Base-by-base conservation (phyloP, 2,797 vertebrate species). In the Alca torda region DNA sequence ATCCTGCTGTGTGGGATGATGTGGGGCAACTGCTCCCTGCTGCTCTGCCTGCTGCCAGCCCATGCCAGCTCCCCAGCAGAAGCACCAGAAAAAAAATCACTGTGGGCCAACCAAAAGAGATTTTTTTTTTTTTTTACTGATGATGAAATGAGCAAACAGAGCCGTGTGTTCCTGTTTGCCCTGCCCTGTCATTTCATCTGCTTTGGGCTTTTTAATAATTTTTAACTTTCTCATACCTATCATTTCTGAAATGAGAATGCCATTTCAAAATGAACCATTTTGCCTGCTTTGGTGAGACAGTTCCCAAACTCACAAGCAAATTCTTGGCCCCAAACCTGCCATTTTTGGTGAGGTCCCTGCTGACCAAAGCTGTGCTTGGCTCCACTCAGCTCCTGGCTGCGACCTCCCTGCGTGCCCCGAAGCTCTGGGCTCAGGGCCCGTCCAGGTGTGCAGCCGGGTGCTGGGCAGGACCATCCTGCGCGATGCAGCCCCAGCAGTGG, bases 161-260 rank as follows among this genome's bases (percentile, higher is more conserved):
- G 14, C 46, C 0, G 0, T 1, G 0, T 43, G 45, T 17, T 65
- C 57, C 51, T 14, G 3, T 54, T 83, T 75, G 89, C 39, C 26
- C 43, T 45, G 9, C 33, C 26, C 56, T 14, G 23, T 51, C 1
- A 13, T 94, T 95, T 95, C 95, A 92, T 92, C 82, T 64, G 4
- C 31, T 51, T 60, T 1, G 60, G 64, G 59, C 75, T 79, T 76
- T 65, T 67, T 13, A 13, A 73, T 46, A 1, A 20, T 18, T 16
- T 59, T 41, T 70, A 87, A 61, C 24, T 14, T 37, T 30, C 37
- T 75, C 26, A 9, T 4, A n/a, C 39, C 12, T 48, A 19, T 63
- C 82, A 67, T 91, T 94, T 92, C 84, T 87, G 93, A 90, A 89
- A 89, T 80, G 78, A n/a, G 46, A 53, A 7, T 1, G 4, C 54